These are phyloP conservation scores for Micromussa lordhowensis DNA, from an alignment of 92 coral and sea anemone genomes.

Conservation along the genomic window DNA sequence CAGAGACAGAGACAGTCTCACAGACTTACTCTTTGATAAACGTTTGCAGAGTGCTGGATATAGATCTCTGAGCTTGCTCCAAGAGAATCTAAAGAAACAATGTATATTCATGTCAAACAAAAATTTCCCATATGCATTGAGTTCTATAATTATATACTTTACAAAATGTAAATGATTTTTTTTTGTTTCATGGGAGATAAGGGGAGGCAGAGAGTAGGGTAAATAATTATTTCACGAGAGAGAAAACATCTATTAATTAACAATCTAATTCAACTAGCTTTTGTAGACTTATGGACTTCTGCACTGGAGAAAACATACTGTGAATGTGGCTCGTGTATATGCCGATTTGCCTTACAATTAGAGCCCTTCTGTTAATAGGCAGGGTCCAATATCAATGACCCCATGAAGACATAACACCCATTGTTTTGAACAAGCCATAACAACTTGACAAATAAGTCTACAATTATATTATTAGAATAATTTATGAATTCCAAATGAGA, in stretches of 20 bases:
- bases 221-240: too few relatives aligned
- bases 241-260: too few relatives aligned
- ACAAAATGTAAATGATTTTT: too few relatives aligned
- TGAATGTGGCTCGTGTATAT: too few relatives aligned
- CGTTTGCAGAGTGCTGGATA: conserved; percentile 83
- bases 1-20: neutral
- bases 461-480: neutral
- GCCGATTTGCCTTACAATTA: neutral
- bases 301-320: too few relatives aligned
- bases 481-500: neutral
- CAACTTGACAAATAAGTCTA: neutral
- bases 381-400: neutral
- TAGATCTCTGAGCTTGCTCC: conserved; percentile 94
- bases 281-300: too few relatives aligned
- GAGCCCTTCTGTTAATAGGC: neutral
- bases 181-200: too few relatives aligned
- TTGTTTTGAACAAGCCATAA: neutral
- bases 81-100: conserved; percentile 70
- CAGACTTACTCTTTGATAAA: conserved; percentile 92
- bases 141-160: neutral
- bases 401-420: neutral
- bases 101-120: neutral
- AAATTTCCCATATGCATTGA: neutral
- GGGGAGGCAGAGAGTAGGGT: too few relatives aligned
- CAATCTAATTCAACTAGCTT: too few relatives aligned